A percentile compares a stretch with the other conserved stretches of the same genome.
phyloP scores from a whole-genome alignment of 1,140 invertebrate species.

The Halesus radiatus region DNA sequence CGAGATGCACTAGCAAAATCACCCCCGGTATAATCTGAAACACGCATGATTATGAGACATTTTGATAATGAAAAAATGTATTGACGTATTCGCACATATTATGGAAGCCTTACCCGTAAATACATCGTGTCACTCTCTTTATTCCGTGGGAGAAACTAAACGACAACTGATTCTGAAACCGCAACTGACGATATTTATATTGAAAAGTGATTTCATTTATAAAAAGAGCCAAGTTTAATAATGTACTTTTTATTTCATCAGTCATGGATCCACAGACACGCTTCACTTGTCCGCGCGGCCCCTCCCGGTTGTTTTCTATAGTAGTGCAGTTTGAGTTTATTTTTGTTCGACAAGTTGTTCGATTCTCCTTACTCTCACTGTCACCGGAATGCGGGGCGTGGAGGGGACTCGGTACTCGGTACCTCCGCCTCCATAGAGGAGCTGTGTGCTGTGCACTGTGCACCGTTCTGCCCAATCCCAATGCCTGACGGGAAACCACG shows the following conservation, averaged over 20 bases:
- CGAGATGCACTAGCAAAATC: constrained; percentile 23
- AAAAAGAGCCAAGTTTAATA: constrained; percentile 42
- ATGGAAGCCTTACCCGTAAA: constrained; percentile 48
- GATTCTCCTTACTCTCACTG: constrained; percentile 54
- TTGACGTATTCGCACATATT: neutral
- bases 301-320: constrained; percentile 1
- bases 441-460: too few species aligned
- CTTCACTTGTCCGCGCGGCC: constrained; percentile 20
- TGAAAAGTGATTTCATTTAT: constrained; percentile 45
- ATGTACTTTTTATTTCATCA: constrained; percentile 43
- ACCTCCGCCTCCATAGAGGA: neutral
- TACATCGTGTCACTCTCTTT: constrained; percentile 43
- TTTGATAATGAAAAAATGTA: too few species aligned
- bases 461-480: too few species aligned
- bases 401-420: neutral
- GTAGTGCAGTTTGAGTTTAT: constrained; percentile 40
- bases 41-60: constrained; percentile 6
- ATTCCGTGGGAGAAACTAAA: constrained; percentile 40
- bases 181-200: constrained; percentile 53
- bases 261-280: constrained; percentile 49
- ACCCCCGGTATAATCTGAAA: constrained; percentile 41
- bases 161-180: constrained; percentile 50
- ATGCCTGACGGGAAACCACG: too few species aligned
- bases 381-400: neutral
- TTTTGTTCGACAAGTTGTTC: constrained; percentile 23